Evolutionary conservation across 2,888 invertebrate species (phyloP).

Genomic region (Cephus runcator): DNA sequence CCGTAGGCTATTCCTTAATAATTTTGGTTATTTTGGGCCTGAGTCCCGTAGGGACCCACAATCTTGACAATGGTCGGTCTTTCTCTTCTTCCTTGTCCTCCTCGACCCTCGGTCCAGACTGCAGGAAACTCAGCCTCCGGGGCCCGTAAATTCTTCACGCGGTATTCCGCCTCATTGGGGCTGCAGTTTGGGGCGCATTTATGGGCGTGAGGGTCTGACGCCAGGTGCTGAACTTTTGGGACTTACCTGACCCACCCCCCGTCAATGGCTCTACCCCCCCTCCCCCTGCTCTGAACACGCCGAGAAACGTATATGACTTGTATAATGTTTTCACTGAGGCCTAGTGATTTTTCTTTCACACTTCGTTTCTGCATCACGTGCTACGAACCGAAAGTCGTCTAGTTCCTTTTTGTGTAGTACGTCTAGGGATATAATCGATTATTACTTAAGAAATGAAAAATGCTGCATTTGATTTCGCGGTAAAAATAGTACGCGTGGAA

Average conservation of each 20-base stretch:
- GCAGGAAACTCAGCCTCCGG: background rate
- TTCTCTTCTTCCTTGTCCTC: background rate
- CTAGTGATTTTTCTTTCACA: background rate
- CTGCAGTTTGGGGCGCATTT: background rate
- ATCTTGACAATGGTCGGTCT: background rate
- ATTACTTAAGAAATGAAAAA: background rate
- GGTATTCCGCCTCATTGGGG: background rate
- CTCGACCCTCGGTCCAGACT: background rate
- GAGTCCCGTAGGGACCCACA: background rate
- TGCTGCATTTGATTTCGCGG: background rate
- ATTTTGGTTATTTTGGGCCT: conserved; percentile 5
- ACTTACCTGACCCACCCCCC: background rate
- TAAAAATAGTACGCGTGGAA: too few species aligned
- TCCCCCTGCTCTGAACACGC: background rate
- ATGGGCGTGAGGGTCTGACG: background rate
- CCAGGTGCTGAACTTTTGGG: background rate
- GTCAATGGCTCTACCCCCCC: background rate
- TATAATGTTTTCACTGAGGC: background rate
- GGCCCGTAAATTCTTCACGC: background rate
- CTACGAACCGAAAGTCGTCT: background rate
- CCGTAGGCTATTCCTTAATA: background rate
- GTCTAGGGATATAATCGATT: background rate
- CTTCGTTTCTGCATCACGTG: background rate
- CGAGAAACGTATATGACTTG: background rate
- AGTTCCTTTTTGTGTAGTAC: background rate